Conservation (phyloP, 2,797 vertebrate species). For the Uromys caudimaculatus region DNA sequence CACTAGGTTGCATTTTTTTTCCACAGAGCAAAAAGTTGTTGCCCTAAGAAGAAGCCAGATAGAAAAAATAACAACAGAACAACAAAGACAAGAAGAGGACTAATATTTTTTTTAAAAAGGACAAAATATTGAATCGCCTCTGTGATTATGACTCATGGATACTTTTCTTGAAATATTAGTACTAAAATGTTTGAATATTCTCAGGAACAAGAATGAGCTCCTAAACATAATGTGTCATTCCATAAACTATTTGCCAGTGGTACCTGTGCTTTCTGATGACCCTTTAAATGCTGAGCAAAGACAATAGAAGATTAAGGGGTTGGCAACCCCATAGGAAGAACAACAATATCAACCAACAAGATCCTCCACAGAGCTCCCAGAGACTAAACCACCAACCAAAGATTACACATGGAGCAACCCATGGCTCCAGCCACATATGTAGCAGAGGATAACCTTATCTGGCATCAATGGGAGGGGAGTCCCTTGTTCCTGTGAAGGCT, state of each 20-base stretch:
- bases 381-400: no score
- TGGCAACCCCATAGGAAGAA: no score
- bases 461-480: no score
- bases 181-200: neutral
- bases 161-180: neutral
- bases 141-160: neutral
- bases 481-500: no score
- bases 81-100: neutral
- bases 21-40: neutral
- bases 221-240: neutral
- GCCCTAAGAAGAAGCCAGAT: neutral
- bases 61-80: neutral
- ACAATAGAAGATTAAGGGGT: neutral
- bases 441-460: no score
- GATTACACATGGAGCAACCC: no score
- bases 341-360: no score
- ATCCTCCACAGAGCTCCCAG: no score
- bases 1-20: neutral
- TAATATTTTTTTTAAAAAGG: neutral
- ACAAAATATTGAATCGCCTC: neutral
- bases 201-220: neutral
- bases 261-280: neutral
- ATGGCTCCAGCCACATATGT: no score
- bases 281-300: neutral
- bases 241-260: neutral